phyloP scores from a whole-genome alignment of 2,888 invertebrate genomes.

The Agriopis aurantiaria region DNA sequence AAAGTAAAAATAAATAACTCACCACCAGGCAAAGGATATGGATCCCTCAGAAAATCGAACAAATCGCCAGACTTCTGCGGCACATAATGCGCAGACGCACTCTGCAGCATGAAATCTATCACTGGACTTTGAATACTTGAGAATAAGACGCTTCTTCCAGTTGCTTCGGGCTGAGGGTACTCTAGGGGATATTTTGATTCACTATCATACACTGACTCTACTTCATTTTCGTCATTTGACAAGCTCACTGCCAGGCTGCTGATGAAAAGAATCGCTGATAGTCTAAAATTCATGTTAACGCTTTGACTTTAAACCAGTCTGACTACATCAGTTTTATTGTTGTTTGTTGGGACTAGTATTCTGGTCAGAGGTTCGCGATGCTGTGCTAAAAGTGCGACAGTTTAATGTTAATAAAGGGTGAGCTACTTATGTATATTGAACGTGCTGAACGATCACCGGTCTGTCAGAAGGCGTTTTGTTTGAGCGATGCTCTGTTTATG shows the following conservation, averaged over 20 bases:
- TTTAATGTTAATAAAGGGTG: conserved; percentile 15
- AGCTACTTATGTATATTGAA: not conserved
- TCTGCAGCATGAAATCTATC: conserved; percentile 60
- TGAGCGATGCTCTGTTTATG: not conserved
- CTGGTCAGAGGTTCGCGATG: conserved; percentile 33
- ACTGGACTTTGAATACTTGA: conserved; percentile 58
- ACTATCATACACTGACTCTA: conserved; percentile 42
- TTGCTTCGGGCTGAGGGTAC: not conserved
- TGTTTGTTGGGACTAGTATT: conserved; percentile 22
- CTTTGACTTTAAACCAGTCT: not conserved
- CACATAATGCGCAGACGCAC: conserved; percentile 52
- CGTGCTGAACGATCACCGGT: not conserved
- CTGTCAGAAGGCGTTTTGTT: not conserved
- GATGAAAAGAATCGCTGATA: conserved; percentile 42
- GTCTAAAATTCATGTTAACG: conserved; percentile 34
- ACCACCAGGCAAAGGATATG: conserved; percentile 71
- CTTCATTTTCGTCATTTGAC: conserved; percentile 46
- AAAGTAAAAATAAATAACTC: conserved; percentile 44
- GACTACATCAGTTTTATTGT: not conserved
- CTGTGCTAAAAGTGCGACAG: conserved; percentile 33
- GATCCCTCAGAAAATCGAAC: conserved; percentile 70
- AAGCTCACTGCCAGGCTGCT: conserved; percentile 41
- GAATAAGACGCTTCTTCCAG: conserved; percentile 43
- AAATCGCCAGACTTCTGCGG: conserved; percentile 55
- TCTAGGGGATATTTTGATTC: conserved; percentile 2